A percentile compares a stretch with the other conserved stretches of the same genome.
These are phyloP conservation scores for Heteronetta atricapilla DNA, from an alignment of 2,113 vertebrate genomes.

Conservation along the genomic window DNA sequence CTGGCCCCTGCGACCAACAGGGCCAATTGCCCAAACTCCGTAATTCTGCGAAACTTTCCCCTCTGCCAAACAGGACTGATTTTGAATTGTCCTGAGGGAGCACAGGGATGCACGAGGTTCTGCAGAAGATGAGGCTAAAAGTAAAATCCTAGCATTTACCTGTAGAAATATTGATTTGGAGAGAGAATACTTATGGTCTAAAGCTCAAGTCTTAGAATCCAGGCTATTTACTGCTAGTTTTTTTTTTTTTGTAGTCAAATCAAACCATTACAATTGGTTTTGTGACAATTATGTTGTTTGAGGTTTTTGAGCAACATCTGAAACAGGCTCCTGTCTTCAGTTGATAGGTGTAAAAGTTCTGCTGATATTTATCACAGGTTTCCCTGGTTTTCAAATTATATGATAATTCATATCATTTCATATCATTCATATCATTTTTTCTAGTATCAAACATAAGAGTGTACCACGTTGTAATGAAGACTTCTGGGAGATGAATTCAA, in stretches of 20 bases:
- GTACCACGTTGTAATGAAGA: neutral
- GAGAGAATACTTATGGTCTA: neutral
- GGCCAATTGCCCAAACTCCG: too few species aligned
- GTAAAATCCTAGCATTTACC: neutral
- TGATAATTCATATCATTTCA: neutral
- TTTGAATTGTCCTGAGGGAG: neutral
- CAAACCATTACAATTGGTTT: neutral
- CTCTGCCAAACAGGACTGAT: neutral
- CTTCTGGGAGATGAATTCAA: neutral
- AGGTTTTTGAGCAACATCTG: neutral
- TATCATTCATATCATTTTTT: neutral
- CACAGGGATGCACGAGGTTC: rapidly evolving
- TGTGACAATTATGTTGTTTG: neutral
- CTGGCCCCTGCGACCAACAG: rapidly evolving
- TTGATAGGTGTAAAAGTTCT: neutral
- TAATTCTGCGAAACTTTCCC: too few species aligned
- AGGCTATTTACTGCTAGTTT: neutral
- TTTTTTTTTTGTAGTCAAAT: neutral
- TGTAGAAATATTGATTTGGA: neutral
- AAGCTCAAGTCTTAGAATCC: neutral
- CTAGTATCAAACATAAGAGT: neutral
- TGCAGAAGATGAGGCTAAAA: neutral
- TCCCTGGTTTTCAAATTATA: rapidly evolving
- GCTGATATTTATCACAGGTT: neutral
- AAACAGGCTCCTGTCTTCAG: neutral